These are phyloP conservation scores for Delichon dasypus DNA, from an alignment of 2,797 vertebrate genomes.

Conservation along the genomic window DNA sequence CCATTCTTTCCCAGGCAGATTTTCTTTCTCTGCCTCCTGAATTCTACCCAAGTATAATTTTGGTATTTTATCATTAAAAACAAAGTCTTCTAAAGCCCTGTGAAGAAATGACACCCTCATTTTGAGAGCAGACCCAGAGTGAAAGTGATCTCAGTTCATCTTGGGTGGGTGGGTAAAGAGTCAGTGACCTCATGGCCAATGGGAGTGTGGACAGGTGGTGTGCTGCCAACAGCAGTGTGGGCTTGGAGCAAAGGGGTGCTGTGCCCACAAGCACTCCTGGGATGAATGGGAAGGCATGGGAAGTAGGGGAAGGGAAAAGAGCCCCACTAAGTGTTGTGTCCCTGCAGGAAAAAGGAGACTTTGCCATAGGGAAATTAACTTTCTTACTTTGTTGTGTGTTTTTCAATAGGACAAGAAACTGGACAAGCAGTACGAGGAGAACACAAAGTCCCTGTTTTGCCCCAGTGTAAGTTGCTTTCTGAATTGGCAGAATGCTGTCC, in stretches of 20 bases:
- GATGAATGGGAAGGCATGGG: background rate
- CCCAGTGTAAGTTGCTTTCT: conserved; percentile 85
- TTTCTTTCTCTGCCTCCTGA: background rate
- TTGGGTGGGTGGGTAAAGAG: background rate
- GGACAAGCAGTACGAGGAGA: conserved; percentile 93
- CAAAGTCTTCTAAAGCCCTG: background rate
- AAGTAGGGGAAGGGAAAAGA: background rate
- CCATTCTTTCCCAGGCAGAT: background rate
- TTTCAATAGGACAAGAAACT: conserved; percentile 90
- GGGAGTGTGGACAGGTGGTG: accelerated
- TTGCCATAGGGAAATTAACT: background rate
- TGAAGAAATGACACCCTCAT: background rate
- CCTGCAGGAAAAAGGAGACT: background rate
- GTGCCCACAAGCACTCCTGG: background rate
- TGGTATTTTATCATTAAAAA: background rate
- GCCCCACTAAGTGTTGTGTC: background rate
- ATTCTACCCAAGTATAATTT: background rate
- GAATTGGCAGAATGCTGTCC: background rate
- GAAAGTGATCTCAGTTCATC: background rate
- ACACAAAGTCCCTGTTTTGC: conserved; percentile 83
- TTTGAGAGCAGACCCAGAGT: background rate
- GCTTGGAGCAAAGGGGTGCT: background rate
- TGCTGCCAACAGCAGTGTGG: background rate
- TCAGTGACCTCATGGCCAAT: accelerated
- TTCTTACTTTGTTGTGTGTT: background rate